Percentiles rank a stretch among this genome's conserved stretches.
phyloP scores from a whole-genome alignment of 2,113 vertebrate genomes.

The Ardeotis arabs region DNA sequence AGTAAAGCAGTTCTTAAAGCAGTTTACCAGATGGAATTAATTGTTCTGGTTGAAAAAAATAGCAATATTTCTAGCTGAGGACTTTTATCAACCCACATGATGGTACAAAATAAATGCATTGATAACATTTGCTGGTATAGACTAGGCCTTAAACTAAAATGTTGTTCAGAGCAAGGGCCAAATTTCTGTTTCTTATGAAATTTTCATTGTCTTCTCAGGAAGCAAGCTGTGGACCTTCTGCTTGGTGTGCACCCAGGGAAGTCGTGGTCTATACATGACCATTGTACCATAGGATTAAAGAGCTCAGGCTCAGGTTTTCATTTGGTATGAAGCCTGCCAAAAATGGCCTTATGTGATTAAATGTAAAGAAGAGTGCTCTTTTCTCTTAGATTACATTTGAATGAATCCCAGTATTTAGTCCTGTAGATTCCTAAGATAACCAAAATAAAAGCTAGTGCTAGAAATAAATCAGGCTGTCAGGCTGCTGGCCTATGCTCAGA shows the following conservation, averaged over 20 bases:
- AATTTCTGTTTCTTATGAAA: background rate
- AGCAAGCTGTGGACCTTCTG: background rate
- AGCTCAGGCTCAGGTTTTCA: background rate
- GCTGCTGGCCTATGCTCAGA: background rate
- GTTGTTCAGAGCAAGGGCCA: background rate
- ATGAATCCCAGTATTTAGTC: background rate
- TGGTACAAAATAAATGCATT: background rate
- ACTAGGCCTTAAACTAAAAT: background rate
- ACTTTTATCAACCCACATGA: background rate
- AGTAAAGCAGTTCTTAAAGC: background rate
- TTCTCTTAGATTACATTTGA: background rate
- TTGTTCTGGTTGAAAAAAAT: background rate
- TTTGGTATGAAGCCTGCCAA: background rate
- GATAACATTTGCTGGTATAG: background rate
- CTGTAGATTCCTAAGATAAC: background rate
- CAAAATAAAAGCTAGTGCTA: background rate
- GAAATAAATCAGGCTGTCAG: background rate
- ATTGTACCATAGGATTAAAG: background rate
- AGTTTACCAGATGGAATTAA: background rate
- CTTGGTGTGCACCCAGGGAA: background rate
- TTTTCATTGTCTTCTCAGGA: background rate
- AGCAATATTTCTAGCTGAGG: background rate
- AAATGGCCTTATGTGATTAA: background rate
- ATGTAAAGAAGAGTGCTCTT: background rate
- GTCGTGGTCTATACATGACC: rapidly evolving